These are phyloP conservation scores for Copidosoma aretas DNA, from an alignment of 2,888 invertebrate genomes.

Conservation along the genomic window DNA sequence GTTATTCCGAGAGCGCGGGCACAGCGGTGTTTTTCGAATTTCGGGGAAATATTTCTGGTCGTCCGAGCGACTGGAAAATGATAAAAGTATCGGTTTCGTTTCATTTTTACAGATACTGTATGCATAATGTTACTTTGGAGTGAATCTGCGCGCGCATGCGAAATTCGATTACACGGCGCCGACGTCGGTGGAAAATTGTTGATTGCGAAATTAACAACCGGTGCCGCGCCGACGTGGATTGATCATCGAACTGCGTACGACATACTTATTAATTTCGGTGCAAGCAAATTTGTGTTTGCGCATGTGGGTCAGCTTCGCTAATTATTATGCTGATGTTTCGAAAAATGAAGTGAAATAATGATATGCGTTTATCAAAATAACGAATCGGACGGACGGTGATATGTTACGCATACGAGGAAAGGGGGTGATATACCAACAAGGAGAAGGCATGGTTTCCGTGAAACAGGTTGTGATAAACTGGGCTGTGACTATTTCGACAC, in stretches of 20 bases:
- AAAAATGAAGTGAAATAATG: constrained; percentile 13
- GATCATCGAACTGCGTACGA: constrained; percentile 19
- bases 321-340: constrained; percentile 8
- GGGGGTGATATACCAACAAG: background rate
- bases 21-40: constrained; percentile 16
- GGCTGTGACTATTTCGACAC: no score
- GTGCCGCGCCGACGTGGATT: background rate
- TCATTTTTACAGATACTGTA: constrained; percentile 15
- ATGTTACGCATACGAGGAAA: background rate
- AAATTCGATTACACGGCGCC: constrained; percentile 15
- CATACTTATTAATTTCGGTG: constrained; percentile 14
- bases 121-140: no score
- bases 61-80: constrained; percentile 16
- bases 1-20: constrained; percentile 11
- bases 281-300: constrained; percentile 17
- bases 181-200: constrained; percentile 18
- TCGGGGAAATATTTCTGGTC: background rate
- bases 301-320: constrained; percentile 17
- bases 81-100: constrained; percentile 27
- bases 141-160: no score
- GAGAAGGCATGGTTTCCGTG: background rate
- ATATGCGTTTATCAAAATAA: background rate
- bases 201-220: constrained; percentile 8
- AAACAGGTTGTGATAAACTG: background rate
- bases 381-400: background rate